Percentiles rank a stretch among this genome's conserved stretches.
Conservation (phyloP, 1,140 invertebrate species). For the Panagrolaimus sp. region DNA sequence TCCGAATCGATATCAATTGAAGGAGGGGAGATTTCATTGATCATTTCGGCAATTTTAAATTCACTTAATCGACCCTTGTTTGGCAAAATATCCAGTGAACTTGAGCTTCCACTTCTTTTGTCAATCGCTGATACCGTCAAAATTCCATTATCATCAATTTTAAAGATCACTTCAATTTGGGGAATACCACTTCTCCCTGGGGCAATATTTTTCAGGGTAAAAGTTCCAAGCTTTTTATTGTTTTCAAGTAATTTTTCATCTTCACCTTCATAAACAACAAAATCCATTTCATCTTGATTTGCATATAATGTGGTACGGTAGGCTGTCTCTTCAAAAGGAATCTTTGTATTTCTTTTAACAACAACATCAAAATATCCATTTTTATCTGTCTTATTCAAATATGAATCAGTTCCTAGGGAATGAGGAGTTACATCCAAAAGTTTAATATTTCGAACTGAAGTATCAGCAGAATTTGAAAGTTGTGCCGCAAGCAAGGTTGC, state of each 20-base stretch:
- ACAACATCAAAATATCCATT: not conserved
- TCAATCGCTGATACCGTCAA: not conserved
- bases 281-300: not conserved
- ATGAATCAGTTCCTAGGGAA: constrained; percentile 9
- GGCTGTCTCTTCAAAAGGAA: not conserved
- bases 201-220: not conserved
- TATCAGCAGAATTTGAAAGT: constrained; percentile 82
- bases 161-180: not conserved
- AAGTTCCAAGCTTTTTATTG: not conserved
- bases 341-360: constrained; percentile 56
- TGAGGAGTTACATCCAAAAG: not conserved
- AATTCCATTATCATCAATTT: constrained; percentile 7
- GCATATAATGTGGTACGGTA: not conserved
- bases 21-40: too few species aligned
- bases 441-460: not conserved
- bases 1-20: too few species aligned
- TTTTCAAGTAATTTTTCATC: not conserved
- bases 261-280: constrained; percentile 6
- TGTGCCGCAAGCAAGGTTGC: constrained; percentile 70
- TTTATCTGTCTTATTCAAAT: not conserved
- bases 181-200: not conserved
- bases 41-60: too few species aligned
- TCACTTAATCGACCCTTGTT: too few species aligned
- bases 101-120: not conserved
- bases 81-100: too few species aligned